These are phyloP conservation scores for Scolanthus callimorphus DNA, from an alignment of 92 coral and sea anemone species.

Conservation along the genomic window DNA sequence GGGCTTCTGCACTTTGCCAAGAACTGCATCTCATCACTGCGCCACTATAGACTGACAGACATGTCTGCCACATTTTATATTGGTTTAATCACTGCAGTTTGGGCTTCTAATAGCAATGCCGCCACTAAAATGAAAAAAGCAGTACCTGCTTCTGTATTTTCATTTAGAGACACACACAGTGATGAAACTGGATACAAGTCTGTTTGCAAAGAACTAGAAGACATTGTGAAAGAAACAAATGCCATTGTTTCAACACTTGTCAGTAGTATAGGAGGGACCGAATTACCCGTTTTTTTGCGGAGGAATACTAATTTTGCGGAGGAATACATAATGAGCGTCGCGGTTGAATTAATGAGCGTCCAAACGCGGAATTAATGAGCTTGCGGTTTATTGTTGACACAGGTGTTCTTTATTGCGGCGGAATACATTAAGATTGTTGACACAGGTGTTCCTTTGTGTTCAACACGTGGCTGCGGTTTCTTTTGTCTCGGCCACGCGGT, in stretches of 20 bases:
- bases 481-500: too few species aligned
- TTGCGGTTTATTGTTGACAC: too few species aligned
- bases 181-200: constrained; percentile 27
- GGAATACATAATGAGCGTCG: too few species aligned
- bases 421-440: too few species aligned
- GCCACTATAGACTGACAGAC: constrained; percentile 19
- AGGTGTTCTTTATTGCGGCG: too few species aligned
- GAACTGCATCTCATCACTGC: constrained; percentile 10
- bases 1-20: constrained; percentile 25
- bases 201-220: constrained; percentile 15
- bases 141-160: constrained; percentile 24
- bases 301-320: too few species aligned
- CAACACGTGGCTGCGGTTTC: too few species aligned
- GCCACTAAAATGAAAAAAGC: constrained; percentile 10
- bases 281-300: too few species aligned
- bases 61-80: constrained; percentile 25
- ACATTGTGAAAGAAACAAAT: constrained; percentile 1
- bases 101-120: constrained; percentile 12
- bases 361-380: too few species aligned
- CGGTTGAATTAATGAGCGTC: too few species aligned
- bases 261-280: too few species aligned
- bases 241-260: constrained; percentile 2
- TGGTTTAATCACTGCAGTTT: constrained; percentile 13
- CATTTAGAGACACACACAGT: constrained; percentile 21
- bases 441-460: too few species aligned